Evolutionary conservation across 2,888 invertebrate species (phyloP), one percentile per base, ranked within the genome.

Genomic region (Scotopteryx bipunctaria): DNA sequence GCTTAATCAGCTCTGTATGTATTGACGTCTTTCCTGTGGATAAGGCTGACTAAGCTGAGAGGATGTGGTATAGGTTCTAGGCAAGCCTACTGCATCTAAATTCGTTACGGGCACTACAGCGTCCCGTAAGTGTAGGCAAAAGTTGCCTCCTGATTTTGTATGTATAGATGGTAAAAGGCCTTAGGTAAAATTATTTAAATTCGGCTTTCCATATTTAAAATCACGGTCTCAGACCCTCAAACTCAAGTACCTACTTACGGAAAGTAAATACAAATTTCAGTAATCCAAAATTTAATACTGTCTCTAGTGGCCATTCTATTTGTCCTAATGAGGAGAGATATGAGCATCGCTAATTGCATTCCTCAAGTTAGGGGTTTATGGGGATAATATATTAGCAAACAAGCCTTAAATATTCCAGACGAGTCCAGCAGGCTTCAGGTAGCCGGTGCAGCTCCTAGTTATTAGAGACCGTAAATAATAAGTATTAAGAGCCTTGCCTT

Each of bases 401-500:
- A 71, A 71, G 73, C 71, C 71, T 76, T 83, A 81, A 83, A 79
- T 85, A 86, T 85, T 83, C 84, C 70, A 74, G 69, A 68, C 77
- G 67, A 74, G 83, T 82, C 68, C 73, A 51, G 61, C 73, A 74
- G 69, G 70, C 67, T 68, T 54, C 51, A 65, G 61, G 66, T 57
- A 64, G 64, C 60, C 63, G 66, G 60, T 64, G 62, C 63, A 59
- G 61, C 61, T 66, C 69, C 66, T 77, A 74, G 77, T 83, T 87
- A 88, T 86, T 86, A 86, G 75, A 71, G 76, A 67, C 71, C 86
- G 81, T 89, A 86, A 89, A 87, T 88, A 86, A 83, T 83, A 83
- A 78, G 78, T 77, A 85, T 82, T 83, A 83, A 79, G 83, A 76
- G 78, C 79, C 72, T 77, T 70, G 61, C 69, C 75, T 65, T 69